Evolutionary conservation across 2,888 invertebrate genomes (phyloP).

Genomic region (Psococerastis gibbosa): DNA sequence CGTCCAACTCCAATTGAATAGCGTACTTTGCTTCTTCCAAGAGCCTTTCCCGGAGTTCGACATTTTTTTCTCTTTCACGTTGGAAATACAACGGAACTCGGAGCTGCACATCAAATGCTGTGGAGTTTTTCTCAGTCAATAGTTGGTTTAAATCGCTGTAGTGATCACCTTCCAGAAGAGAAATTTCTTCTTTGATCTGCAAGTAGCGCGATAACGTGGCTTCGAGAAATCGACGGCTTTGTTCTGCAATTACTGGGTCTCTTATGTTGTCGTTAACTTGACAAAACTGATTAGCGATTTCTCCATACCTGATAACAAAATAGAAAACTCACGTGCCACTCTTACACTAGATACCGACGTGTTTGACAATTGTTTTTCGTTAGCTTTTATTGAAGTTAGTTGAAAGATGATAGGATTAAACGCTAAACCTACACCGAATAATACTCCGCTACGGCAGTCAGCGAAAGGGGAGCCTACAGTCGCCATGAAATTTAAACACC

Average conservation of each 20-base stretch:
- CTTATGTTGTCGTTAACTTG: background rate
- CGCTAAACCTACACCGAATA: no score
- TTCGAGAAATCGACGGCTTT: background rate
- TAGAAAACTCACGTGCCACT: no score
- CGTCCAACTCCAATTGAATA: background rate
- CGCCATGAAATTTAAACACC: no score
- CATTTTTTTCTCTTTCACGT: constrained; percentile 20
- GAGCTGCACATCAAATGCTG: constrained; percentile 22
- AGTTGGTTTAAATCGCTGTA: constrained; percentile 29
- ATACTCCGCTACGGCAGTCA: no score
- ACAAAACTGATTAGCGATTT: background rate
- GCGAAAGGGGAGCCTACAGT: no score
- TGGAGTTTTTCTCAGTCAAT: constrained; percentile 26
- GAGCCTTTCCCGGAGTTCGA: constrained; percentile 10
- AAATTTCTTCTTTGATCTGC: background rate
- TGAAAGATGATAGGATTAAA: no score
- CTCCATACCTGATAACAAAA: background rate
- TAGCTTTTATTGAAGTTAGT: no score
- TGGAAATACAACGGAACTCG: constrained; percentile 24
- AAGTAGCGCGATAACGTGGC: background rate
- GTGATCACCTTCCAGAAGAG: constrained; percentile 6
- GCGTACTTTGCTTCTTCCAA: background rate
- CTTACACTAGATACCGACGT: no score
- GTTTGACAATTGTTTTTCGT: no score
- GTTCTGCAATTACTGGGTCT: background rate